Evolutionary conservation across 2,113 vertebrate species (phyloP).

Genomic region (Perca schrenkii): DNA sequence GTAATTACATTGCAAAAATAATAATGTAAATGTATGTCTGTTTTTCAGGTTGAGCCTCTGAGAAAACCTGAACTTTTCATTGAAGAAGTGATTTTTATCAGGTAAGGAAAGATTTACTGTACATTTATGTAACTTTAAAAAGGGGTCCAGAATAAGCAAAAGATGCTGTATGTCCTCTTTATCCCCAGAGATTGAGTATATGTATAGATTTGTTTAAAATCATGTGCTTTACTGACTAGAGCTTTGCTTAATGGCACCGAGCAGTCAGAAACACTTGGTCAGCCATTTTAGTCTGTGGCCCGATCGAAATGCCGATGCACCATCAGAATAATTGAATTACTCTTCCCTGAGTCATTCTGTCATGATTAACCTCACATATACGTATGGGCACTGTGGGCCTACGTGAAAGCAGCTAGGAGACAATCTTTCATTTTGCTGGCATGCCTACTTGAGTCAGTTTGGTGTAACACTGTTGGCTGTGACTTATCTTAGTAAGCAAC

Average conservation of each 20-base stretch:
- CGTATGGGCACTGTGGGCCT: constrained; percentile 45
- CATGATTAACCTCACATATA: constrained; percentile 70
- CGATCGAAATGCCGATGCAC: constrained; percentile 69
- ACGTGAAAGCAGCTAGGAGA: constrained; percentile 30
- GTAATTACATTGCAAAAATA: background rate
- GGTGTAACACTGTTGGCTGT: constrained; percentile 19
- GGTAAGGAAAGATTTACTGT: constrained; percentile 65
- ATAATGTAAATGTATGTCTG: constrained; percentile 32
- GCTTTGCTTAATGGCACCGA: constrained; percentile 59
- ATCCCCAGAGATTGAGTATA: background rate
- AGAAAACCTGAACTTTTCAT: constrained; percentile 1
- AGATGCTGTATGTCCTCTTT: background rate
- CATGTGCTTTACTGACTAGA: constrained; percentile 25
- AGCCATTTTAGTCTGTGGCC: constrained; percentile 71
- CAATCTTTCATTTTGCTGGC: constrained; percentile 29
- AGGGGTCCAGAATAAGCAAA: background rate
- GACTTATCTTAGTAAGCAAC: constrained; percentile 65
- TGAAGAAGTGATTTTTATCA: constrained; percentile 32
- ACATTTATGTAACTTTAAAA: constrained; percentile 15
- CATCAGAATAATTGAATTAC: constrained; percentile 77
- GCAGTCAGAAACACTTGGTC: constrained; percentile 68
- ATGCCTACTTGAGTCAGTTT: constrained; percentile 34
- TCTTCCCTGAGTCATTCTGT: constrained; percentile 75
- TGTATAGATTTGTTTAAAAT: constrained; percentile 35
- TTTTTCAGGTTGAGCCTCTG: constrained; percentile 59